phyloP scores from a whole-genome alignment of 2,888 invertebrate species.

The Linnaemya tessellans region DNA sequence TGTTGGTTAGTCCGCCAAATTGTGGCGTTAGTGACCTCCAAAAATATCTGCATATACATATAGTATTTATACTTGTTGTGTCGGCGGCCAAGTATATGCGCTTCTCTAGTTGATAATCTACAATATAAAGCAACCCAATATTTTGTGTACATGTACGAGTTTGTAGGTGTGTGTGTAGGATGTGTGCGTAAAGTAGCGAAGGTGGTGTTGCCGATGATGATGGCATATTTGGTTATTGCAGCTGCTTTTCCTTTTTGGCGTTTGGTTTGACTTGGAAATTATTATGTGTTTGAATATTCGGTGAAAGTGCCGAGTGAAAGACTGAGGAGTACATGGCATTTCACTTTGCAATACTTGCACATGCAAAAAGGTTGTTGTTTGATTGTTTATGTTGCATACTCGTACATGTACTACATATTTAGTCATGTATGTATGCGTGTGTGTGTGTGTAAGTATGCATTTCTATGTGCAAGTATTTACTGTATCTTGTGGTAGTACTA shows the following conservation, averaged over 20 bases:
- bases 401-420: conserved; percentile 26
- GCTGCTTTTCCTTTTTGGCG: conserved; percentile 68
- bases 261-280: conserved; percentile 65
- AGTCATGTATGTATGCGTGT: conserved; percentile 40
- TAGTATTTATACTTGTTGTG: conserved; percentile 23
- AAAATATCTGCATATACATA: conserved; percentile 50
- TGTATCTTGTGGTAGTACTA: conserved; percentile 67
- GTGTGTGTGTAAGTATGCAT: conserved; percentile 5
- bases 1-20: conserved; percentile 61
- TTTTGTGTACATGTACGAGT: conserved; percentile 7
- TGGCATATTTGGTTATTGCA: conserved; percentile 60
- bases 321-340: conserved; percentile 47
- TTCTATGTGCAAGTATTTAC: conserved; percentile 45
- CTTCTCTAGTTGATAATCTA: conserved; percentile 41
- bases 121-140: conserved; percentile 53
- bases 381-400: not conserved
- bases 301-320: conserved; percentile 54
- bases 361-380: conserved; percentile 58
- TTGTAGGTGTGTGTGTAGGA: not conserved
- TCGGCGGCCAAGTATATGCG: conserved; percentile 50
- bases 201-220: conserved; percentile 47
- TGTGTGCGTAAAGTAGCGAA: conserved; percentile 35
- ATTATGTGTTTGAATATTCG: conserved; percentile 38
- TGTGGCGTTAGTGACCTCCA: conserved; percentile 72
- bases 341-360: conserved; percentile 62